Percentiles rank a stretch among this genome's conserved stretches.
Conservation (phyloP, 1,140 invertebrate species). For the Aphidius ervi region DNA sequence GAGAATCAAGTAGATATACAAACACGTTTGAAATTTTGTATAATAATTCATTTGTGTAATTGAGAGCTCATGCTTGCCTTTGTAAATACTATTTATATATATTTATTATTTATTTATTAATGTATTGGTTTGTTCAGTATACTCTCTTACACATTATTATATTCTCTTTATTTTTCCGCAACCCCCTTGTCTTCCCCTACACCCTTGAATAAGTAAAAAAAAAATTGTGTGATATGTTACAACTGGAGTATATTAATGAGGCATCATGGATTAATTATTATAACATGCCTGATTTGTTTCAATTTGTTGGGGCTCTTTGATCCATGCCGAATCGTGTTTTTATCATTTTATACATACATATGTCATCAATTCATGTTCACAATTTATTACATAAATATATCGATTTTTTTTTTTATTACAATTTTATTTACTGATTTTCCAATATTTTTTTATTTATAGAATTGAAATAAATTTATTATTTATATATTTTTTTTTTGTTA, state of each 20-base stretch:
- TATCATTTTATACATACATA: slow-evolving; percentile 29
- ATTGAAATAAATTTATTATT: background rate
- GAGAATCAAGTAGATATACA: slow-evolving; percentile 10
- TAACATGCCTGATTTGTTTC: slow-evolving; percentile 50
- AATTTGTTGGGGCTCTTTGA: slow-evolving; percentile 42
- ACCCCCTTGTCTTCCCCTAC: slow-evolving; percentile 1
- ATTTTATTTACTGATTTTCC: slow-evolving; percentile 7
- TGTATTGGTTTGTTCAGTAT: too few species aligned
- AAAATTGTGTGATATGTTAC: slow-evolving; percentile 21
- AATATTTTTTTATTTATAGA: slow-evolving; percentile 3
- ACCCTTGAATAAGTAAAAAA: background rate
- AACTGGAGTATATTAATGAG: slow-evolving; percentile 40
- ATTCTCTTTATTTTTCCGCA: background rate
- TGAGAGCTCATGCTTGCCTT: slow-evolving; percentile 43
- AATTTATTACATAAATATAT: slow-evolving; percentile 4
- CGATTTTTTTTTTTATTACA: background rate
- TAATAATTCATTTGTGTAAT: slow-evolving; percentile 49
- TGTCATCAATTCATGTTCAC: slow-evolving; percentile 3
- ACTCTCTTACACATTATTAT: too few species aligned
- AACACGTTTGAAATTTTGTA: background rate
- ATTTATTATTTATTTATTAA: too few species aligned
- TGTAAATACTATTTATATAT: slow-evolving; percentile 13
- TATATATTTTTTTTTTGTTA: slow-evolving; percentile 25
- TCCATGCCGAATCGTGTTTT: slow-evolving; percentile 37
- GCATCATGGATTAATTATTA: slow-evolving; percentile 50